A percentile compares a stretch with the other conserved stretches of the same genome.
Evolutionary conservation across 2,888 invertebrate species (phyloP).

Genomic region (Drosophila algonquin): DNA sequence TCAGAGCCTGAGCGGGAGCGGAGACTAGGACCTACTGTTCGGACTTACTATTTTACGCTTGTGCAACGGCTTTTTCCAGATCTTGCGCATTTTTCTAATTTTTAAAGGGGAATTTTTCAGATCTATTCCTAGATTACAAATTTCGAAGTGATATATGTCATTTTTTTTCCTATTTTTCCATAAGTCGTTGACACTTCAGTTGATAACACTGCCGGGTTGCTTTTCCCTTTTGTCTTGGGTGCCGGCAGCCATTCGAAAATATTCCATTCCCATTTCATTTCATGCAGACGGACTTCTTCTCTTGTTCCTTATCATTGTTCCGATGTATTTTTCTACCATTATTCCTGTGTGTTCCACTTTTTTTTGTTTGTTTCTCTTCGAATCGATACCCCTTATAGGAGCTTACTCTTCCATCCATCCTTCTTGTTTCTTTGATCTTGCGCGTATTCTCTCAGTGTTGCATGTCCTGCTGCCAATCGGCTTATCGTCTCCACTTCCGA

Average conservation of each 20-base stretch:
- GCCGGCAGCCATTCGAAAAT: no score
- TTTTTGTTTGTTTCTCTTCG: background rate
- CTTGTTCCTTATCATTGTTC: no score
- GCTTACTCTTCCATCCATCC: background rate
- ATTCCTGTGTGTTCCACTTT: background rate
- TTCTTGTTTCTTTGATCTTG: conserved; percentile 2
- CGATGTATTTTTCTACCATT: no score
- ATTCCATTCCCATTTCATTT: no score
- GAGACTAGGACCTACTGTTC: background rate
- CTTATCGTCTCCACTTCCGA: conserved; percentile 22
- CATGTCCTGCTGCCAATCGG: conserved; percentile 16
- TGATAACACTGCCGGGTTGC: background rate
- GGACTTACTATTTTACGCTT: conserved; percentile 72
- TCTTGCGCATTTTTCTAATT: conserved; percentile 58
- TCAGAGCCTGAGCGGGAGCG: background rate
- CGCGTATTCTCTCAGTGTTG: background rate
- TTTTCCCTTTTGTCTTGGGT: background rate
- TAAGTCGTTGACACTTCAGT: background rate
- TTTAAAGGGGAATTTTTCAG: conserved; percentile 1
- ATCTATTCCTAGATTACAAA: background rate
- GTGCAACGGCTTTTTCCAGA: conserved; percentile 78
- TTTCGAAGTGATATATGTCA: no score
- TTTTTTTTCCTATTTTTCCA: no score
- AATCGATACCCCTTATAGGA: background rate
- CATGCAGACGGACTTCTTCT: no score